Evolutionary conservation across 92 coral and sea anemone genomes (phyloP).

Genomic region (Epizoanthus scotinus): DNA sequence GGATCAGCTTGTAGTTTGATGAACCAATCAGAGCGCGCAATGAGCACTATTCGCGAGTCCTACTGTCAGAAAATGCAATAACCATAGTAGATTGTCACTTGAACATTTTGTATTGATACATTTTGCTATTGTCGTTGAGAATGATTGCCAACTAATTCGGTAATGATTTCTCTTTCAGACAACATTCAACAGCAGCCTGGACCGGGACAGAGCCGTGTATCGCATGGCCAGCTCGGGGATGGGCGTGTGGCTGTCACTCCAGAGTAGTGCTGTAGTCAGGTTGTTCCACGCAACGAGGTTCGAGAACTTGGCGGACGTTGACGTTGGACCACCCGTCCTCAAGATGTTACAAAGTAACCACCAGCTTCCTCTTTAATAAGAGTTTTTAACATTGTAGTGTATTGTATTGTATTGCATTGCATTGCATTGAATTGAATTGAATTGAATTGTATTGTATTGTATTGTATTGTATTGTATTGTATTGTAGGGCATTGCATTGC

Average conservation of each 20-base stretch:
- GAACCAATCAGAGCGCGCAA: too few relatives aligned
- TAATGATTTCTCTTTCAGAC: conserved; percentile 53
- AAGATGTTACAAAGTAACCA: conserved; percentile 91
- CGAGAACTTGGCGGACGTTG: conserved; percentile 94
- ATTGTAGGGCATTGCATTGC: not conserved
- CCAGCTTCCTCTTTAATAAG: not conserved
- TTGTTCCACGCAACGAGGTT: conserved; percentile 90
- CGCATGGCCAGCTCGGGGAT: conserved; percentile 98
- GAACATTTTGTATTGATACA: too few relatives aligned
- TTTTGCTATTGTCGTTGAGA: too few relatives aligned
- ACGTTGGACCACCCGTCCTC: conserved; percentile 93
- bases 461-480: too few relatives aligned
- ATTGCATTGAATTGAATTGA: not conserved
- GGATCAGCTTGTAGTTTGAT: too few relatives aligned
- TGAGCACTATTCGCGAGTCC: too few relatives aligned
- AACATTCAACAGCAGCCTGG: conserved; percentile 88
- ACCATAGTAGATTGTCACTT: too few relatives aligned
- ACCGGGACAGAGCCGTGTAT: conserved; percentile 84
- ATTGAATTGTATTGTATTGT: not conserved
- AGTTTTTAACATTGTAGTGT: not conserved
- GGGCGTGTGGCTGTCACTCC: conserved; percentile 97
- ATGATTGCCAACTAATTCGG: not conserved
- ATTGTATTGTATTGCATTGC: not conserved
- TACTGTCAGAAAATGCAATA: too few relatives aligned
- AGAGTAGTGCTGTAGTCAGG: conserved; percentile 84